These are phyloP conservation scores for Netelia melanura DNA, from an alignment of 2,888 invertebrate genomes.

Conservation along the genomic window DNA sequence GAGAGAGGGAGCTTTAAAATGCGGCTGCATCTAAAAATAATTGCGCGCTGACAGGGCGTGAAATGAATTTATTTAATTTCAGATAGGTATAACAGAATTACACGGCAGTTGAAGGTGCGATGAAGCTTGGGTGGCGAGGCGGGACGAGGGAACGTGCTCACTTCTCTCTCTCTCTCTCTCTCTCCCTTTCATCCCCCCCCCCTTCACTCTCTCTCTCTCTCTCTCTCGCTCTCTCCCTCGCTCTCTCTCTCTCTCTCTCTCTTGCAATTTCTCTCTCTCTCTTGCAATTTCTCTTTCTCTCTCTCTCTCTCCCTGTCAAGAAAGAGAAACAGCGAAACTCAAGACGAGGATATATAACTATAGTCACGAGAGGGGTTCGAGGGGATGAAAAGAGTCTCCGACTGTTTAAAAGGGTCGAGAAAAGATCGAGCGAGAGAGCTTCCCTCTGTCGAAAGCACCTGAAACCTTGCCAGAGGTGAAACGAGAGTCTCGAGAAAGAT, in stretches of 20 bases:
- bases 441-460: constrained; percentile 41
- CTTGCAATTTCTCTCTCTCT: no score
- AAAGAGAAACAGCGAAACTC: constrained; percentile 40
- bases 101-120: constrained; percentile 84
- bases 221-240: no score
- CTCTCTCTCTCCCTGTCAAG: background rate
- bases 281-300: no score
- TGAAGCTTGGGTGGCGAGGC: constrained; percentile 78
- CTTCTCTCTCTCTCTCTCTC: no score
- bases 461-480: constrained; percentile 48
- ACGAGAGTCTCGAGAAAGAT: constrained; percentile 24
- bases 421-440: constrained; percentile 34
- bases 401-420: constrained; percentile 49
- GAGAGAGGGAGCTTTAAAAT: constrained; percentile 77
- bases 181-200: no score
- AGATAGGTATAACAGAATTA: constrained; percentile 84
- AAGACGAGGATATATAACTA: constrained; percentile 52
- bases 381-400: constrained; percentile 11
- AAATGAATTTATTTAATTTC: constrained; percentile 85
- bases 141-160: no score
- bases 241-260: no score
- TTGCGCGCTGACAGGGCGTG: constrained; percentile 85
- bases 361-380: background rate
- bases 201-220: no score
- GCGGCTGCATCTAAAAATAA: constrained; percentile 83